phyloP scores from a whole-genome alignment of 2,888 invertebrate species.

The Rhamnusium bicolor region DNA sequence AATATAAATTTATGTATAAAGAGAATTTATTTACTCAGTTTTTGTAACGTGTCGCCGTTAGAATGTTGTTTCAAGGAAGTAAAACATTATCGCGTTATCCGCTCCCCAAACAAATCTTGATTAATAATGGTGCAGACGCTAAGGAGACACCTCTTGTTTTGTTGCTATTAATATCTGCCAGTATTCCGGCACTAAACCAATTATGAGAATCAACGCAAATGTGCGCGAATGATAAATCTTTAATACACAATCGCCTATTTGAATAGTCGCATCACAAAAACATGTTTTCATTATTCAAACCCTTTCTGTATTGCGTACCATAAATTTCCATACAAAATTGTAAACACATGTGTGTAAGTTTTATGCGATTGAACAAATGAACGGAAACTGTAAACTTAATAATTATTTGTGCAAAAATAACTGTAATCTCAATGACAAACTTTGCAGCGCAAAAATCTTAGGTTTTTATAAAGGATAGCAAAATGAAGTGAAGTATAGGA shows the following conservation, averaged over 20 bases:
- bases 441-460: too few species aligned
- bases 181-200: slow-evolving; percentile 62
- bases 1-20: background rate
- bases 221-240: slow-evolving; percentile 65
- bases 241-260: slow-evolving; percentile 62
- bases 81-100: slow-evolving; percentile 37
- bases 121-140: slow-evolving; percentile 58
- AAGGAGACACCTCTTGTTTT: slow-evolving; percentile 62
- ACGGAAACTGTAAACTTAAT: background rate
- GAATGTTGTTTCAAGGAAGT: slow-evolving; percentile 26
- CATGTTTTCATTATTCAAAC: slow-evolving; percentile 57
- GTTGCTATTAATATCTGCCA: slow-evolving; percentile 65
- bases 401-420: too few species aligned
- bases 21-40: slow-evolving; percentile 17
- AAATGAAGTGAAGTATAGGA: too few species aligned
- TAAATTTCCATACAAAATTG: slow-evolving; percentile 52
- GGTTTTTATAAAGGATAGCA: too few species aligned
- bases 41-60: slow-evolving; percentile 3
- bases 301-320: slow-evolving; percentile 54
- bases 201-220: slow-evolving; percentile 65
- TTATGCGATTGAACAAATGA: background rate
- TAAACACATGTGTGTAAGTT: slow-evolving; percentile 13
- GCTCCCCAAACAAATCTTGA: slow-evolving; percentile 48
- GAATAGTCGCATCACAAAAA: slow-evolving; percentile 59
- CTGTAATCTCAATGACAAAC: too few species aligned